Evolutionary conservation across 1,140 invertebrate species (phyloP).

Genomic region (Elysia chlorotica): DNA sequence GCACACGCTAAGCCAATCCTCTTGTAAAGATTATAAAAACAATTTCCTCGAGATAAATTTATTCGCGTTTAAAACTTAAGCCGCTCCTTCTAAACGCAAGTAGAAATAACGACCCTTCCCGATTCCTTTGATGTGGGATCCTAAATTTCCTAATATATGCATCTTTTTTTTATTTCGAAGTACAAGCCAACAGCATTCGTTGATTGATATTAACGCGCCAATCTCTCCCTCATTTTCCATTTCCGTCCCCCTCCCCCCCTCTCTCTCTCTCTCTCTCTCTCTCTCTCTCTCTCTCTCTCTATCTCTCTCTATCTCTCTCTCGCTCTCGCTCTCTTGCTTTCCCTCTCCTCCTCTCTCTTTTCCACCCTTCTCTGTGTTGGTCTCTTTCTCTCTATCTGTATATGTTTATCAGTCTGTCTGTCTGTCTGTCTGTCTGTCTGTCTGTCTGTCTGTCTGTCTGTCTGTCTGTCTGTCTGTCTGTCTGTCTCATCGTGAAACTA

Average conservation of each 20-base stretch:
- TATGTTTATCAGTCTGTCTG: not conserved
- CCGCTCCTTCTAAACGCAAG: too few relatives aligned
- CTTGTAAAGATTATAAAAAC: too few relatives aligned
- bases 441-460: not conserved
- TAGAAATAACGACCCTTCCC: too few relatives aligned
- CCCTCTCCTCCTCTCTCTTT: not conserved
- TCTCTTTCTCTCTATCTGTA: slow-evolving; percentile 15
- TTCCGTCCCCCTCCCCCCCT: not conserved
- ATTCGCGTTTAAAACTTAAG: too few relatives aligned
- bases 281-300: slow-evolving; percentile 13
- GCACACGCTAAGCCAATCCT: too few relatives aligned
- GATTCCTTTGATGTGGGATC: too few relatives aligned
- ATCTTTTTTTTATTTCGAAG: too few relatives aligned
- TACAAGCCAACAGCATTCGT: too few relatives aligned
- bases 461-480: not conserved
- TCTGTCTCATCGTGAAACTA: too few relatives aligned
- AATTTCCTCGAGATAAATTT: too few relatives aligned
- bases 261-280: not conserved
- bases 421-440: not conserved
- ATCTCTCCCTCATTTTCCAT: slow-evolving; percentile 16
- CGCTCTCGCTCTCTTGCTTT: not conserved
- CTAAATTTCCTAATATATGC: too few relatives aligned
- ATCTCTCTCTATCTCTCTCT: not conserved
- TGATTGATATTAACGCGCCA: too few relatives aligned
- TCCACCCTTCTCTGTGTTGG: slow-evolving; percentile 31